Percentiles rank a stretch among this genome's conserved stretches.
These are phyloP conservation scores for Scopus umbretta DNA, from an alignment of 2,113 vertebrate species.

Conservation along the genomic window DNA sequence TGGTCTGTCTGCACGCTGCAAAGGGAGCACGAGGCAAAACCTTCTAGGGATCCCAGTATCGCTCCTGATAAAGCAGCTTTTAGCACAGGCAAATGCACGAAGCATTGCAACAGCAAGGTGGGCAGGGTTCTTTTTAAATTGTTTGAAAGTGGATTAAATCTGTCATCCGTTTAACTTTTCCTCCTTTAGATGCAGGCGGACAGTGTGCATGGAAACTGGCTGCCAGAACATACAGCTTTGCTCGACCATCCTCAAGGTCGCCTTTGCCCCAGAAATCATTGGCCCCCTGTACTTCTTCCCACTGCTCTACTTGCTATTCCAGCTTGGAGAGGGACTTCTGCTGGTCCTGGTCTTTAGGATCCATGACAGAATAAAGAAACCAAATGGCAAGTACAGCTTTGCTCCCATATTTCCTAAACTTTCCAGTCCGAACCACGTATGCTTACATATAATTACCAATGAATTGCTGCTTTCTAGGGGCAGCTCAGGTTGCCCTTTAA, in stretches of 20 bases:
- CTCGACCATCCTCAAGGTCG: conserved; percentile 75
- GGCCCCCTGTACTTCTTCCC: conserved; percentile 84
- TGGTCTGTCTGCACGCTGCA: too few species aligned
- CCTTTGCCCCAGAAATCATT: conserved; percentile 73
- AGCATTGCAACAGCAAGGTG: background rate
- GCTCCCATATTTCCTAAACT: background rate
- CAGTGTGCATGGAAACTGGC: conserved; percentile 82
- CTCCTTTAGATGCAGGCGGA: conserved; percentile 69
- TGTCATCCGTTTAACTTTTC: background rate
- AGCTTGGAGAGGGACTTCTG: conserved; percentile 77
- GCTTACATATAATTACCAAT: rapidly evolving
- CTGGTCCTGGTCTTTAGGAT: conserved; percentile 70
- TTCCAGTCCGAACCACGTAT: background rate
- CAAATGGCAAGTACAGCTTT: conserved; percentile 4
- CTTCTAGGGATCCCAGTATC: background rate
- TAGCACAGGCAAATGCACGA: background rate
- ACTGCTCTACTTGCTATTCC: conserved; percentile 78
- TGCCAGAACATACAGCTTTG: conserved; percentile 87
- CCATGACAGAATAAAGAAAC: conserved; percentile 64
- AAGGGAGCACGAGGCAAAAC: background rate
- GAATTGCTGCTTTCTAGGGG: background rate
- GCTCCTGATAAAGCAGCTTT: background rate
- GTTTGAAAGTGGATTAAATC: background rate
- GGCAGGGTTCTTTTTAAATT: background rate
- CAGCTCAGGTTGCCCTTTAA: background rate